Percentiles rank a stretch among this genome's conserved stretches.
Evolutionary conservation across 1,140 invertebrate genomes (phyloP).

Genomic region (Drosophila parabipectinata): DNA sequence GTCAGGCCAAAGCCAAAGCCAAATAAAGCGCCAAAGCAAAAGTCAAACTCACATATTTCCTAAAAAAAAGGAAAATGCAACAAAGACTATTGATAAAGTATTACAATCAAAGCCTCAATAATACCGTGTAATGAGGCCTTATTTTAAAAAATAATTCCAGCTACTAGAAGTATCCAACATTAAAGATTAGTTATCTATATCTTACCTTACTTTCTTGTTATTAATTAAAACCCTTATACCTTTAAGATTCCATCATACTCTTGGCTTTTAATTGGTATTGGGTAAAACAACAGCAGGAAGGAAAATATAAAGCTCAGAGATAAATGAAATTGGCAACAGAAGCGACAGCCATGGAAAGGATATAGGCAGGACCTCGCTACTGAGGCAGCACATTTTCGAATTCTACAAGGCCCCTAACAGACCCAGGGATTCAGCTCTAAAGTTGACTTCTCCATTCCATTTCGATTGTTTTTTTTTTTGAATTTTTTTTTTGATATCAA

Average conservation of each 20-base stretch:
- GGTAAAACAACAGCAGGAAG: conserved; percentile 27
- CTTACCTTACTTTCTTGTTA: not conserved
- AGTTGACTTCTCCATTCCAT: conserved; percentile 58
- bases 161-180: no score
- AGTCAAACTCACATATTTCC: conserved; percentile 1
- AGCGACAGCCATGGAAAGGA: conserved; percentile 33
- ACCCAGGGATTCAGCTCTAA: conserved; percentile 23
- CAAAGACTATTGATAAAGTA: not conserved
- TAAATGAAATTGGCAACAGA: conserved; percentile 79
- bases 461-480: conserved; percentile 27
- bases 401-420: conserved; percentile 10
- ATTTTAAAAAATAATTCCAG: not conserved
- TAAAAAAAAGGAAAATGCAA: conserved; percentile 14
- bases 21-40: conserved; percentile 41
- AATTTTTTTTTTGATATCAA: conserved; percentile 55
- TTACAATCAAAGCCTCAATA: not conserved
- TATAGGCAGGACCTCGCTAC: conserved; percentile 19
- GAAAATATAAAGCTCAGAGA: conserved; percentile 70
- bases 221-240: not conserved
- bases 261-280: not conserved
- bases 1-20: conserved; percentile 53
- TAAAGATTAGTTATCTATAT: not conserved
- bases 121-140: not conserved
- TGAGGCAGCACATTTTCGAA: not conserved
- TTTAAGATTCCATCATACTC: not conserved